A percentile compares a stretch with the other conserved stretches of the same genome.
Conservation (phyloP, 2,888 invertebrate genomes). For the Drosophila paranaensis region DNA sequence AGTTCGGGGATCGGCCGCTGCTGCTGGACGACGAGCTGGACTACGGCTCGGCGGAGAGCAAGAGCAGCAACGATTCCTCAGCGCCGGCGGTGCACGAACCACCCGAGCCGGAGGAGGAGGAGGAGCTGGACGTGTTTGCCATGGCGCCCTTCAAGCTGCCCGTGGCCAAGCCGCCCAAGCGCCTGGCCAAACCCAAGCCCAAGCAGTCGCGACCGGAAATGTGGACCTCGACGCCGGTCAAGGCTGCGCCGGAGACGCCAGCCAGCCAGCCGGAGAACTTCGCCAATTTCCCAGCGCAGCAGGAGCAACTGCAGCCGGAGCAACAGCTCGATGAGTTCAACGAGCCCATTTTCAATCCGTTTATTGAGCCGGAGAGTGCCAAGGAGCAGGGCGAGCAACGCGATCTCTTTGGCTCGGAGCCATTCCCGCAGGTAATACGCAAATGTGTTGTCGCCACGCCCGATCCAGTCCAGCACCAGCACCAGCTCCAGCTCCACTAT, state of each 20-base stretch:
- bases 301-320: constrained; percentile 6
- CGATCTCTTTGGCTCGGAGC: constrained; percentile 84
- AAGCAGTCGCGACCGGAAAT: constrained; percentile 68
- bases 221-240: constrained; percentile 84
- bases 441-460: constrained; percentile 73
- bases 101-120: constrained; percentile 65
- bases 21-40: constrained; percentile 92
- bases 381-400: constrained; percentile 60
- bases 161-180: constrained; percentile 71
- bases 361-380: constrained; percentile 55
- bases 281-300: constrained; percentile 52
- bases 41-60: constrained; percentile 86
- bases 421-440: constrained; percentile 84
- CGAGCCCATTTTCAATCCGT: constrained; percentile 84
- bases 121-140: constrained; percentile 88
- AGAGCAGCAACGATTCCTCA: constrained; percentile 76
- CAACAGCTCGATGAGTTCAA: constrained; percentile 82
- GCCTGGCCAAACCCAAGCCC: constrained; percentile 56
- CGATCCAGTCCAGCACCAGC: constrained; percentile 44
- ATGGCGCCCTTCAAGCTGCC: constrained; percentile 88
- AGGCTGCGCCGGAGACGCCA: constrained; percentile 46
- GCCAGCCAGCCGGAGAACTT: constrained; percentile 55
- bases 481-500: constrained; percentile 34
- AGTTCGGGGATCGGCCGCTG: constrained; percentile 90
- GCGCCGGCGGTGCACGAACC: constrained; percentile 3